A percentile compares a stretch with the other conserved stretches of the same genome.
These are phyloP conservation scores for Lithobates sylvaticus DNA, from an alignment of 2,797 vertebrate species.

Conservation along the genomic window DNA sequence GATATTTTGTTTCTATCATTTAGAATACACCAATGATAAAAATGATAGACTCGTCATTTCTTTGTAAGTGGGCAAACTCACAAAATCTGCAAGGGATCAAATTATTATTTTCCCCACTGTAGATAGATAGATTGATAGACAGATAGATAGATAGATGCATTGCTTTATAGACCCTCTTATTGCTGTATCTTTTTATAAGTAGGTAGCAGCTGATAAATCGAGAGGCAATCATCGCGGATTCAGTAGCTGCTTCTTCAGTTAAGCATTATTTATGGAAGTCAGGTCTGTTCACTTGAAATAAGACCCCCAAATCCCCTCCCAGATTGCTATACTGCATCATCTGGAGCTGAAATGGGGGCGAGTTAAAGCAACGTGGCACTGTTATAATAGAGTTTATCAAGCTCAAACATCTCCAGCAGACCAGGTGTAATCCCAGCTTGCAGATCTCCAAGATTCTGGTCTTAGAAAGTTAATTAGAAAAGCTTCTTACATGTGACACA, in stretches of 20 bases:
- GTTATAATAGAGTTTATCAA: conserved; percentile 36
- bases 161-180: conserved; percentile 1
- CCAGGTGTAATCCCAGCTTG: conserved; percentile 36
- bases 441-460: conserved; percentile 33
- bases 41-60: too few species aligned
- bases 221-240: conserved; percentile 10
- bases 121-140: too few species aligned
- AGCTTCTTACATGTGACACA: conserved; percentile 48
- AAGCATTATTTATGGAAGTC: conserved; percentile 22
- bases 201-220: conserved; percentile 11
- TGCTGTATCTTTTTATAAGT: conserved; percentile 9
- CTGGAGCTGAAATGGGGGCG: conserved; percentile 10
- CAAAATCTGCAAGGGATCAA: too few species aligned
- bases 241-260: background rate
- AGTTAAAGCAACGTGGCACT: conserved; percentile 9
- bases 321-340: background rate
- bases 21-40: too few species aligned
- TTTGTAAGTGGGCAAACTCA: too few species aligned
- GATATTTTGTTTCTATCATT: too few species aligned
- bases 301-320: conserved; percentile 27
- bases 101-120: too few species aligned
- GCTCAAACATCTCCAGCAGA: conserved; percentile 24
- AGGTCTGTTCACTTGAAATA: conserved; percentile 36
- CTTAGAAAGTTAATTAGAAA: conserved; percentile 58
- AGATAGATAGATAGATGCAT: background rate